These are phyloP conservation scores for Alcis repandata DNA, from an alignment of 2,888 invertebrate species.

Conservation along the genomic window DNA sequence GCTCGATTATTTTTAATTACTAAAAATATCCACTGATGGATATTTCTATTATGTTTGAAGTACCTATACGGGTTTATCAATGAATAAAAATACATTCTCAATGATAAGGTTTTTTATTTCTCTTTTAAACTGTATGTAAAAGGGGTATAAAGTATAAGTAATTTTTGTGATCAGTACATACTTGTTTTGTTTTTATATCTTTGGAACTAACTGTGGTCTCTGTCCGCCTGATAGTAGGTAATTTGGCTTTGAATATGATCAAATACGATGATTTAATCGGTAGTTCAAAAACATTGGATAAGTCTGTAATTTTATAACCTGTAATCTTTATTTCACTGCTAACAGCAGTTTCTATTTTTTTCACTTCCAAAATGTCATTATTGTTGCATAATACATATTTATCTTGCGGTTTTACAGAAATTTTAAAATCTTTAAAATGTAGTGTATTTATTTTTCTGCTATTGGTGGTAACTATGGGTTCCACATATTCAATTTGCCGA, in stretches of 20 bases:
- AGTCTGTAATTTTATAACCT: constrained; percentile 16
- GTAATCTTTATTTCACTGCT: constrained; percentile 12
- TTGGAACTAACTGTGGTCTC: constrained; percentile 6
- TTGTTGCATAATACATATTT: constrained; percentile 2
- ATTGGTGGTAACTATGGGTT: constrained; percentile 1
- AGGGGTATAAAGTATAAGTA: constrained; percentile 30
- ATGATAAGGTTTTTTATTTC: constrained; percentile 25
- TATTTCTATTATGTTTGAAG: not conserved
- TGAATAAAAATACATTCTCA: not conserved
- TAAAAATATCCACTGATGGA: not conserved
- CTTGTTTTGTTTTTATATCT: constrained; percentile 32
- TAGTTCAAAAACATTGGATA: constrained; percentile 18
- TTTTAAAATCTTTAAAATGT: constrained; percentile 10
- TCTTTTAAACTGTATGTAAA: constrained; percentile 29
- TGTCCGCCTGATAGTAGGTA: not conserved
- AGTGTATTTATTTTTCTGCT: not conserved
- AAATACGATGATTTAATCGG: constrained; percentile 26
- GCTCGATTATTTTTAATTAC: not conserved
- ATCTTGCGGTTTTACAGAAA: not conserved
- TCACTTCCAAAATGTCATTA: constrained; percentile 1
- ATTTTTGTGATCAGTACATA: constrained; percentile 25
- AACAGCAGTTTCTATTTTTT: not conserved
- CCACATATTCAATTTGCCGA: constrained; percentile 4
- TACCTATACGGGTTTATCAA: not conserved
- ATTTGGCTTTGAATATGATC: constrained; percentile 22